A percentile compares a stretch with the other conserved stretches of the same genome.
Conservation (phyloP, 2,113 vertebrate genomes). For the Menidia beryllina region DNA sequence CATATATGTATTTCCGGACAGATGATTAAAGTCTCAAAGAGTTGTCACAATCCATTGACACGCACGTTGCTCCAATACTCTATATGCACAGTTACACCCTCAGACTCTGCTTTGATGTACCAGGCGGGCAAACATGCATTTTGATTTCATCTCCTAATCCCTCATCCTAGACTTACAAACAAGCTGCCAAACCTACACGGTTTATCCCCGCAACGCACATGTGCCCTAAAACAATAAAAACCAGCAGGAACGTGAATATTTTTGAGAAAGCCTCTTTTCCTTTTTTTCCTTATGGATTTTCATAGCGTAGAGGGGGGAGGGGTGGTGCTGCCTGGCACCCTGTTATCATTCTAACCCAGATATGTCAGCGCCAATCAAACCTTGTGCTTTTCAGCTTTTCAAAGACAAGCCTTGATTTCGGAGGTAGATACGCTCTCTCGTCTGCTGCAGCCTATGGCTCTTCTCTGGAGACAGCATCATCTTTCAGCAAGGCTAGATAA, state of each 20-base stretch:
- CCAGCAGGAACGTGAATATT: slow-evolving; percentile 28
- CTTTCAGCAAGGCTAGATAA: slow-evolving; percentile 14
- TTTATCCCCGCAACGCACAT: slow-evolving; percentile 55
- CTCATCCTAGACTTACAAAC: slow-evolving; percentile 54
- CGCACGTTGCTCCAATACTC: slow-evolving; percentile 20
- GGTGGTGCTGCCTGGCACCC: slow-evolving; percentile 44
- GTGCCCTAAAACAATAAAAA: slow-evolving; percentile 52
- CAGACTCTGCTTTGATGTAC: slow-evolving; percentile 46
- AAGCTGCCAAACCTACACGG: slow-evolving; percentile 55
- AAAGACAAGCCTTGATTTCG: slow-evolving; percentile 65
- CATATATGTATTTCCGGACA: slow-evolving; percentile 47
- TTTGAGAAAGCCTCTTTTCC: slow-evolving; percentile 27
- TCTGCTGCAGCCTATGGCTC: slow-evolving; percentile 37
- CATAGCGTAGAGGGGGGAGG: slow-evolving; percentile 14
- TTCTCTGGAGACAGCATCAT: slow-evolving; percentile 21
- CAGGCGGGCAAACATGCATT: slow-evolving; percentile 41
- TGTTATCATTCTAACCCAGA: slow-evolving; percentile 76
- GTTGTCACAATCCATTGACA: slow-evolving; percentile 33
- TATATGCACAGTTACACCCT: neutral
- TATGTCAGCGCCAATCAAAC: slow-evolving; percentile 74
- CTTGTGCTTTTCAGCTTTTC: slow-evolving; percentile 63
- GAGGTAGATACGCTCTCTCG: slow-evolving; percentile 52
- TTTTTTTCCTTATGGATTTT: slow-evolving; percentile 53
- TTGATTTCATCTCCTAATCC: slow-evolving; percentile 66
- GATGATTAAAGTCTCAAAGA: slow-evolving; percentile 54